Evolutionary conservation across 2,797 vertebrate species (phyloP), one percentile per base, ranked within the genome.

Genomic region (Orientallactaga sibirica): DNA sequence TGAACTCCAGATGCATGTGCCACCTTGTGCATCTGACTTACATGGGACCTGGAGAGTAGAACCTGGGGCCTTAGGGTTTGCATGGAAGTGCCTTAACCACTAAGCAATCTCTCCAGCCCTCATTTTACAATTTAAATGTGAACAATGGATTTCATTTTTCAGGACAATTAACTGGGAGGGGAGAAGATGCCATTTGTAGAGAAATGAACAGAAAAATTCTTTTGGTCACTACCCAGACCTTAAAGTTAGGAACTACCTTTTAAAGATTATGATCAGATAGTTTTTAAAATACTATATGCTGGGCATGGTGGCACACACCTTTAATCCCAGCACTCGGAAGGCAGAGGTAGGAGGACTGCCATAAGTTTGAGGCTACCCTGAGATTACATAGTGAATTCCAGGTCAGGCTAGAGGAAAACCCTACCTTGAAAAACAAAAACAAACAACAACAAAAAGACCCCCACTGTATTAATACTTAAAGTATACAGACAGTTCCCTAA

Each of bases 121-220:
- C 41, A 91, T 70, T 90, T 88, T 71, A 81, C 77, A 64, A 58
- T 71, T 11, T 27, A 77, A 79, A 74, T 64, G 20, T 87, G 22
- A 93, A 82, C 20, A 81, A 41, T 19, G 7, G 41, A 64, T 90
- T 92, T 94, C 43, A 81, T 37, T 90, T 70, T 82, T 64, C 64
- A 90, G 18, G 25, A 52, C 68, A 79, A 79, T 29, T 55, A 92
- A 88, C 43, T 78, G 7, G 48, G 29, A 90, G 18, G n/a, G 75
- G 18, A 85, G 14, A 83, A 94, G 33, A 89, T 67, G 15, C 24
- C 37, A 89, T n/a, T 33, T 83, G 62, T 71, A 33, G 58, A 25
- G 19, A 79, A 89, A 77, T 27, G 71, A 79, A 48, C 29, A 81
- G 15, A 19, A 12, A 75, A 68, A 88, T 58, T 75, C 75, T 64